phyloP scores from a whole-genome alignment of 2,888 invertebrate species.

The Pterobdella sp. region DNA sequence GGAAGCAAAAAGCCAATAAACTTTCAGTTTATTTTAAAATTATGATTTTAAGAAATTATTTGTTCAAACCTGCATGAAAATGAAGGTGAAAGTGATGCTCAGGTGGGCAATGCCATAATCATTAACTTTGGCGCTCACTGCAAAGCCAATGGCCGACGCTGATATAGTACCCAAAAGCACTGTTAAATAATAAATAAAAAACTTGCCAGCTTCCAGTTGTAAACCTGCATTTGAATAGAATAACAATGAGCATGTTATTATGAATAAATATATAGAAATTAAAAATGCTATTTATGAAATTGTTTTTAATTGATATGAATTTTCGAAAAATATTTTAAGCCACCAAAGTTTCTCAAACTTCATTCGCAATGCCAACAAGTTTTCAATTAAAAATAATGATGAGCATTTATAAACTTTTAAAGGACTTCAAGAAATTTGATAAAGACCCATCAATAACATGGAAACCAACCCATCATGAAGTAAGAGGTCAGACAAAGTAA shows the following conservation, averaged over 20 bases:
- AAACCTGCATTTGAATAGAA: no score
- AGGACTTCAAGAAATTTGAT: no score
- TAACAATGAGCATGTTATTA: no score
- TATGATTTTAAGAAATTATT: no score
- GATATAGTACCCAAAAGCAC: constrained; percentile 45
- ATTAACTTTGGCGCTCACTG: constrained; percentile 38
- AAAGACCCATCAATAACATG: background rate
- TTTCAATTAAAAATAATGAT: no score
- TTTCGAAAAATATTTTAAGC: background rate
- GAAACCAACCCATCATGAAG: constrained; percentile 46
- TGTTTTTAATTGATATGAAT: no score
- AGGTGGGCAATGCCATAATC: constrained; percentile 40
- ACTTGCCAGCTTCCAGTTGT: constrained; percentile 39
- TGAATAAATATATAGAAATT: background rate
- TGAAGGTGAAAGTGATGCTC: constrained; percentile 38
- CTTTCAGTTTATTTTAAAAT: no score
- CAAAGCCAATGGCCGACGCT: constrained; percentile 47
- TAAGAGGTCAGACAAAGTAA: constrained; percentile 44
- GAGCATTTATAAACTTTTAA: no score
- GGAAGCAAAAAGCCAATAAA: no score
- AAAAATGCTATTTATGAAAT: no score
- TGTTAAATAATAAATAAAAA: constrained; percentile 46
- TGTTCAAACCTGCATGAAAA: constrained; percentile 44
- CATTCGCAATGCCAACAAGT: background rate
- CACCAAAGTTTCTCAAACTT: background rate